Evolutionary conservation across 2,888 invertebrate genomes (phyloP).

Genomic region (Chydorus sphaericus): DNA sequence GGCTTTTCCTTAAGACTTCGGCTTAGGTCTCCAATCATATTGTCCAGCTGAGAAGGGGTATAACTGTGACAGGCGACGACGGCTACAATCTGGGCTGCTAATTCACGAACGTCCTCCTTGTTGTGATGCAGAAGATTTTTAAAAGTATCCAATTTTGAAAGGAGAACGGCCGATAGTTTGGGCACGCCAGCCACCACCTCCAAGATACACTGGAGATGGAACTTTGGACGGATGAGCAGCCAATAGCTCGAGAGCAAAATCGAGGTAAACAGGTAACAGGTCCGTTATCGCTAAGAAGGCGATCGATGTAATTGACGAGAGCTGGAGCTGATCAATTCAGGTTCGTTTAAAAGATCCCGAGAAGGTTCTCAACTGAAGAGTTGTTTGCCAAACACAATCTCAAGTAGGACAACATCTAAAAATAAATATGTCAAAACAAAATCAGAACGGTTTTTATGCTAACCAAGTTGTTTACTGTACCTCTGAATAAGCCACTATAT

Average conservation of each 20-base stretch:
- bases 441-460: background rate
- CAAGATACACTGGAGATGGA: conserved; percentile 56
- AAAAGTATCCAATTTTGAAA: conserved; percentile 12
- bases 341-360: conserved; percentile 4
- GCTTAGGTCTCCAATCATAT: conserved; percentile 39
- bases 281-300: conserved; percentile 5
- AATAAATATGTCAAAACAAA: conserved; percentile 17
- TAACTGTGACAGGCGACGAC: conserved; percentile 47
- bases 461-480: conserved; percentile 30
- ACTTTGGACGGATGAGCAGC: conserved; percentile 11
- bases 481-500: conserved; percentile 50
- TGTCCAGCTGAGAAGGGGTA: conserved; percentile 35
- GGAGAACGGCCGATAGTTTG: conserved; percentile 38
- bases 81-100: conserved; percentile 58
- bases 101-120: conserved; percentile 59
- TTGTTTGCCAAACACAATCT: conserved; percentile 57
- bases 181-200: conserved; percentile 74
- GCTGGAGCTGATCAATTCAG: conserved; percentile 8
- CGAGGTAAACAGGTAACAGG: conserved; percentile 1
- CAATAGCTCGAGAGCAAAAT: background rate
- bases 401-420: conserved; percentile 60
- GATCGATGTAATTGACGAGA: conserved; percentile 7
- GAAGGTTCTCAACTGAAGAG: conserved; percentile 34
- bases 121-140: conserved; percentile 27
- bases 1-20: conserved; percentile 39